Evolutionary conservation across 1,140 invertebrate species (phyloP).

Genomic region (Aleiodes sp.): DNA sequence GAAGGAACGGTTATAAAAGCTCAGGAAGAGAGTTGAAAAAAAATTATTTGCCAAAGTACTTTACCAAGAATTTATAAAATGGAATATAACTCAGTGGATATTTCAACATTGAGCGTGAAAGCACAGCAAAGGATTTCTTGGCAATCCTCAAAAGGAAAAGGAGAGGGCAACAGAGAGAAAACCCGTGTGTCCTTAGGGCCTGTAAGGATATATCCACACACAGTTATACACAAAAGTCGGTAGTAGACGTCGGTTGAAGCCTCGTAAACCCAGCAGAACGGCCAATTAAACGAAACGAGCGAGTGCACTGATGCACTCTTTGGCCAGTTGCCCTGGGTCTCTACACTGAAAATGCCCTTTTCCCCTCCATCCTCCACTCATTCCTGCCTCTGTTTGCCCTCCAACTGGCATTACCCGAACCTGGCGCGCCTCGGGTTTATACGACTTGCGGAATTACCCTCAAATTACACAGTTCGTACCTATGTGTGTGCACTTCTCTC

Average conservation of each 20-base stretch:
- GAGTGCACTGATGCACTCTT: slow-evolving; percentile 52
- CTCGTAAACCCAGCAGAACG: slow-evolving; percentile 56
- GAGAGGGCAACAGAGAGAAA: background rate
- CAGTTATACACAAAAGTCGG: background rate
- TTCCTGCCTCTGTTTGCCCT: background rate
- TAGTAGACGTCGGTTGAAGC: slow-evolving; percentile 45
- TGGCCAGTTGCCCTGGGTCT: slow-evolving; percentile 41
- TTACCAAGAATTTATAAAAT: background rate
- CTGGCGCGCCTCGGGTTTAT: slow-evolving; percentile 40
- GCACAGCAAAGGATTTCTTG: background rate
- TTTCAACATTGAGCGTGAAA: background rate
- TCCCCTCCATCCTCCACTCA: background rate
- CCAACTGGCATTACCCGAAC: slow-evolving; percentile 47
- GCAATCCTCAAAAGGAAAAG: slow-evolving; percentile 2
- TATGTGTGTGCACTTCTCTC: slow-evolving; percentile 54
- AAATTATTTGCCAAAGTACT: background rate
- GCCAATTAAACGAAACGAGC: slow-evolving; percentile 61
- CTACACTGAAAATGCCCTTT: background rate
- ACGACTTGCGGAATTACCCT: slow-evolving; percentile 57
- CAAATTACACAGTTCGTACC: slow-evolving; percentile 57
- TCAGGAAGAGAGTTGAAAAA: background rate
- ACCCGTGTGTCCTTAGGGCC: slow-evolving; percentile 9
- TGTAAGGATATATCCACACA: slow-evolving; percentile 7
- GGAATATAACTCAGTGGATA: background rate
- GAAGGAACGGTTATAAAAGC: background rate